Evolutionary conservation across 2,797 vertebrate genomes (phyloP).

Genomic region (Melanogrammus aeglefinus): DNA sequence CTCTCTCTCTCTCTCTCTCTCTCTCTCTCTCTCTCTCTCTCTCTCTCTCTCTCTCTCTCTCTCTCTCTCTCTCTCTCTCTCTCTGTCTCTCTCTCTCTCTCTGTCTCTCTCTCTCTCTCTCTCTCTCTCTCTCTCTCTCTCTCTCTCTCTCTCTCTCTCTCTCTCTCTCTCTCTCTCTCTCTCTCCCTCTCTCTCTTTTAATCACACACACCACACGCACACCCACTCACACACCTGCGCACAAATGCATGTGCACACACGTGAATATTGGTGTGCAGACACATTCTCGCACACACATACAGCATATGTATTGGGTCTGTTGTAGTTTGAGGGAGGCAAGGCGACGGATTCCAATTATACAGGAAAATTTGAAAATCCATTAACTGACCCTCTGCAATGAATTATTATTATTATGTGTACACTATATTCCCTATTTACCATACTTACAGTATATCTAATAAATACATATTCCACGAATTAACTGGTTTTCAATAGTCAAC

Average conservation of each 20-base stretch:
- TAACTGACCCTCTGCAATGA: background rate
- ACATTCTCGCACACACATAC: background rate
- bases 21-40: too few relatives aligned
- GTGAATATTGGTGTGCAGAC: background rate
- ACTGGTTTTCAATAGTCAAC: background rate
- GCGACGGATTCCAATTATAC: background rate
- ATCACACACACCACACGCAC: conserved; percentile 1
- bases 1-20: too few relatives aligned
- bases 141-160: too few relatives aligned
- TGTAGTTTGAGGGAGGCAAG: background rate
- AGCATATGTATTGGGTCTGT: background rate
- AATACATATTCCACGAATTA: background rate
- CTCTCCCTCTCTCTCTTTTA: too few relatives aligned
- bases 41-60: too few relatives aligned
- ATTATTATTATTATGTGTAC: background rate
- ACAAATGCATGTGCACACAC: background rate
- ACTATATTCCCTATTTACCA: background rate
- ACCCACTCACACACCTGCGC: background rate
- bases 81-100: too few relatives aligned
- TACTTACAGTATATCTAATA: background rate
- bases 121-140: too few relatives aligned
- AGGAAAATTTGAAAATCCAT: background rate
- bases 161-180: too few relatives aligned
- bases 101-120: too few relatives aligned
- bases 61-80: too few relatives aligned